A percentile compares a stretch with the other conserved stretches of the same genome.
Conservation (phyloP, 2,888 invertebrate species). For the Molorchus minor region DNA sequence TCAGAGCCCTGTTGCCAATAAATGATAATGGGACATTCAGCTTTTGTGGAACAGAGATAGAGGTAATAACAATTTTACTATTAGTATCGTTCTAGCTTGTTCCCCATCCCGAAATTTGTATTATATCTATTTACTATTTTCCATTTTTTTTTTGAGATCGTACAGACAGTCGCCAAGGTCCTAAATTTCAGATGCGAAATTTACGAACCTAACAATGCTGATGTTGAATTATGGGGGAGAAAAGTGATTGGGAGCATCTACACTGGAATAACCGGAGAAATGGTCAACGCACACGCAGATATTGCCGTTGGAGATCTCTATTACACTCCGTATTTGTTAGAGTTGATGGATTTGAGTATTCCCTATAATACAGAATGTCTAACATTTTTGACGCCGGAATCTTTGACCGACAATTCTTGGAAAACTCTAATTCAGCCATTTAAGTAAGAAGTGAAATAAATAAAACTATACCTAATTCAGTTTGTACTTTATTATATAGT, state of each 20-base stretch:
- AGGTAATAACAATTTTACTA: slow-evolving; percentile 62
- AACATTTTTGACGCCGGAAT: slow-evolving; percentile 85
- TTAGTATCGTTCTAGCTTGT: too few species aligned
- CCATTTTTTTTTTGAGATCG: slow-evolving; percentile 65
- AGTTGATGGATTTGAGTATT: slow-evolving; percentile 76
- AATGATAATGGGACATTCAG: slow-evolving; percentile 19
- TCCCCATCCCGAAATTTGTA: slow-evolving; percentile 10
- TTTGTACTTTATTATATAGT: slow-evolving; percentile 1
- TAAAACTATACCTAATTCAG: slow-evolving; percentile 6
- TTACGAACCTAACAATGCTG: slow-evolving; percentile 72
- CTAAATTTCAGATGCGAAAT: slow-evolving; percentile 77
- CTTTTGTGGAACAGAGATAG: slow-evolving; percentile 74
- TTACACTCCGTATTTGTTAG: slow-evolving; percentile 74
- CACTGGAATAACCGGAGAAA: slow-evolving; percentile 79
- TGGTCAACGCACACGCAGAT: slow-evolving; percentile 73
- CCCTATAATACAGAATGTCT: slow-evolving; percentile 86
- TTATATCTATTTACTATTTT: background rate
- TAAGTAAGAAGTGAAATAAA: slow-evolving; percentile 64
- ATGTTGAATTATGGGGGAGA: slow-evolving; percentile 74
- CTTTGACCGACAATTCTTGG: slow-evolving; percentile 84
- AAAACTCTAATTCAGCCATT: slow-evolving; percentile 83
- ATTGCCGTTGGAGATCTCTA: slow-evolving; percentile 82
- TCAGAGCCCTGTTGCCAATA: slow-evolving; percentile 41
- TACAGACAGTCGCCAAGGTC: slow-evolving; percentile 71
- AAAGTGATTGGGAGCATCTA: slow-evolving; percentile 71